Evolutionary conservation across 2,113 vertebrate genomes (phyloP).

Genomic region (Falco punctatus): DNA sequence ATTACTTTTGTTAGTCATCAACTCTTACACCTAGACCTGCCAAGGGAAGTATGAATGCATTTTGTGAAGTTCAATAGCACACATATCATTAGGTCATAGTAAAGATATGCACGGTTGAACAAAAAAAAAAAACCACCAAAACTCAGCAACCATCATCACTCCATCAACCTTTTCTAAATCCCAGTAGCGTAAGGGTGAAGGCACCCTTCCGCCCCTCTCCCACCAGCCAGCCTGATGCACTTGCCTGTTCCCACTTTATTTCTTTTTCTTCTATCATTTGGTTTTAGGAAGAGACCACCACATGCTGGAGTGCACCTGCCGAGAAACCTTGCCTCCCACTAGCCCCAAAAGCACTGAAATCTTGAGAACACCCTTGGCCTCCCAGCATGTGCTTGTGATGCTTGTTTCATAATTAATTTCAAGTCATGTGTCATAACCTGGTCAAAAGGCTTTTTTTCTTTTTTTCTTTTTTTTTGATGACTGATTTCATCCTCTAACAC

Average conservation of each 20-base stretch:
- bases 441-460: not conserved
- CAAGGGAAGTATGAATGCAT: conserved; percentile 11
- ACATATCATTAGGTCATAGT: not conserved
- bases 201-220: not conserved
- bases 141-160: not conserved
- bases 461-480: not conserved
- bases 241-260: not conserved
- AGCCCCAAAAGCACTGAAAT: not conserved
- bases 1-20: conserved; percentile 60
- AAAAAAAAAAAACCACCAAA: not conserved
- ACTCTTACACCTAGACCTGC: not conserved
- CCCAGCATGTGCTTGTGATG: not conserved
- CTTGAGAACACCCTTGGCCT: not conserved
- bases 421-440: not conserved
- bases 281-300: not conserved
- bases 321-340: not conserved
- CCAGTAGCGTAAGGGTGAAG: not conserved
- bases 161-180: not conserved
- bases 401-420: not conserved
- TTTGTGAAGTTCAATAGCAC: conserved; percentile 16
- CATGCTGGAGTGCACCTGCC: not conserved
- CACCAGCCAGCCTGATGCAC: not conserved
- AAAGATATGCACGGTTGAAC: not conserved
- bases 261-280: not conserved
- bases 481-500: not conserved